Evolutionary conservation across 1,140 invertebrate genomes (phyloP), one percentile per base, ranked within the genome.

Genomic region (Hylaeus volcanicus): DNA sequence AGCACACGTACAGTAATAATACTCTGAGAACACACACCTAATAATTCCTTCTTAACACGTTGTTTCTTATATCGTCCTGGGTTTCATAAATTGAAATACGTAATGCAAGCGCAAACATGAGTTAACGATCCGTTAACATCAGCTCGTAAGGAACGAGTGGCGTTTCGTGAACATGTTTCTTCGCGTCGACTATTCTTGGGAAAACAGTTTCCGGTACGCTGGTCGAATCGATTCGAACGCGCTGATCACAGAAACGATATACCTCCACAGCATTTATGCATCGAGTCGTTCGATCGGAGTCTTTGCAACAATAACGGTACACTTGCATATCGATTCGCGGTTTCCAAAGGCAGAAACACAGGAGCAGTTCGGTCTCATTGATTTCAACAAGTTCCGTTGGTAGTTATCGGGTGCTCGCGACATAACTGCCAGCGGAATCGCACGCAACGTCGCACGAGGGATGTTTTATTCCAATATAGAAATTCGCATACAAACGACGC

Each of bases 401-500:
- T 45, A 66, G 74, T 53, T 77, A 8, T 15, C 43, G 39, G 26
- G 14, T 14, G 43, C 41, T 63, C 45, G 26, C 55, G 45, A 53
- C 73, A 65, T 64, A 53, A 53, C 48, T 65, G 41, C 11, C 39
- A 12, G 43, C 12, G 14, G 37, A 53, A 43, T 55, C 1, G 14
- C 11, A 6, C 9, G 43, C 14, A 15, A 76, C 37, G 26, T 39
- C 15, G 53, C 48, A 5, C 63, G 8, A 12, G 39, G 15, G n/a
- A 82, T 26, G 61, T 79, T 78, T 82, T 77, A 70, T 81, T 51
- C 79, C 43, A 15, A 43, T 73, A 63, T 79, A 79, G 60, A 79
- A 79, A 79, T 82, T 82, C 81, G 58, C 69, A 73, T 79, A 68
- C 75, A 60, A 82, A 72, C 56, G 64, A 68, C n/a, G 45, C 63